Base-by-base conservation (phyloP, 1,140 invertebrate genomes). In the Hylaeus anthracinus region DNA sequence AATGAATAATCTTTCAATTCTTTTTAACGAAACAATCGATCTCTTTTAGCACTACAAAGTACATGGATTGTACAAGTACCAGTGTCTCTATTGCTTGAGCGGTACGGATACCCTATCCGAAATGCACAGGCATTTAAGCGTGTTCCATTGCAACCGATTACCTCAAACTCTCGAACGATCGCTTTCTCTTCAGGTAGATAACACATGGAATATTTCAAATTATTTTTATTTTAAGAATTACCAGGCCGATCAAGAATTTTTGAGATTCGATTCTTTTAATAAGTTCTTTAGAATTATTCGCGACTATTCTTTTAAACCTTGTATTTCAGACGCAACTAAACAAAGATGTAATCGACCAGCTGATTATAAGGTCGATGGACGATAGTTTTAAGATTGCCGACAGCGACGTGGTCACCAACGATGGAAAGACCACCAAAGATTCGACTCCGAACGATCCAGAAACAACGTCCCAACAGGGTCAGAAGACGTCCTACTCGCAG, bases 71-170 rank as follows among this genome's bases (percentile, higher is more conserved):
- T 91, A 91, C 51, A 94, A 93, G 45, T 94, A 91, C 64, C 94
- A 95, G 67, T 95, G 94, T 69, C 86, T 93, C 2, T 94, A 94
- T 79, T 95, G 94, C 77, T 53, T 91, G 10, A 89, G 90, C 84
- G 94, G 94, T 8, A 82, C 91, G 3, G 89, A 93, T n/a, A 88
- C 83, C 8, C 78, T 90, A 4, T 83, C 86, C 14, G 93, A 94
- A 26, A 88, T 94, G 39, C 90, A 94, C 14, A 82, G 85, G 53
- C 94, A 95, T 90, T 88, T 95, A 1, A 92, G 92, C 60, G 83
- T 84, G 15, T 81, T 86, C 39, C 94, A 95, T 85, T 92, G 90
- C 10, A 93, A 94, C 83, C 89, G 92, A 70, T 86, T 90, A 3
- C 90, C 94, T 1, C 91, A 91, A 14, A 84, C 94, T 26, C 86